Evolutionary conservation across 1,140 invertebrate genomes (phyloP).

Genomic region (Drosophila azteca): DNA sequence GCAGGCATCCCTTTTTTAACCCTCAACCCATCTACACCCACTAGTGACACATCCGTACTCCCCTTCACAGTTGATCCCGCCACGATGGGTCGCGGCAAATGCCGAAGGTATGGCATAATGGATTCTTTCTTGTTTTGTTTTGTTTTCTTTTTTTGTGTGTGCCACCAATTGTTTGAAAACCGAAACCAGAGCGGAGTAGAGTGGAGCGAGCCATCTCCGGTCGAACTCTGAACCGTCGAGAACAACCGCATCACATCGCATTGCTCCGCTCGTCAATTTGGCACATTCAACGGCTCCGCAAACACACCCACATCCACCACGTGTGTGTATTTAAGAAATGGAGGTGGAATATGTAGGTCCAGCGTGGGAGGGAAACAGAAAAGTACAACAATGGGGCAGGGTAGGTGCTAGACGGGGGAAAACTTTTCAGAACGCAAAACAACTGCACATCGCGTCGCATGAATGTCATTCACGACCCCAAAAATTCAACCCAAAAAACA

Average conservation of each 20-base stretch:
- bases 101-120: slow-evolving; percentile 65
- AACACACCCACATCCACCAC: slow-evolving; percentile 5
- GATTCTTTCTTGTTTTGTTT: slow-evolving; percentile 48
- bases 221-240: slow-evolving; percentile 6
- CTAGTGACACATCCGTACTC: slow-evolving; percentile 2
- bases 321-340: slow-evolving; percentile 22
- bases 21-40: neutral
- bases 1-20: slow-evolving; percentile 41
- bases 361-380: neutral
- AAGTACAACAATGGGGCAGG: neutral
- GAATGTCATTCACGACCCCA: neutral
- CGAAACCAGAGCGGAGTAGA: slow-evolving; percentile 4
- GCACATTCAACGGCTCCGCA: slow-evolving; percentile 23
- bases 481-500: slow-evolving; percentile 4
- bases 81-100: slow-evolving; percentile 27
- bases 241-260: slow-evolving; percentile 10
- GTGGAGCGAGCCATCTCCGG: neutral
- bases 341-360: slow-evolving; percentile 1
- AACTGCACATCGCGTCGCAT: slow-evolving; percentile 11
- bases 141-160: neutral
- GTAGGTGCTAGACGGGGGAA: neutral
- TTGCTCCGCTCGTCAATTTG: slow-evolving; percentile 46
- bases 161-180: slow-evolving; percentile 69
- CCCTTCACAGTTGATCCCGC: slow-evolving; percentile 36
- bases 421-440: slow-evolving; percentile 2